Base-by-base conservation (phyloP, 2,888 invertebrate genomes). In the Colletes collaris region DNA sequence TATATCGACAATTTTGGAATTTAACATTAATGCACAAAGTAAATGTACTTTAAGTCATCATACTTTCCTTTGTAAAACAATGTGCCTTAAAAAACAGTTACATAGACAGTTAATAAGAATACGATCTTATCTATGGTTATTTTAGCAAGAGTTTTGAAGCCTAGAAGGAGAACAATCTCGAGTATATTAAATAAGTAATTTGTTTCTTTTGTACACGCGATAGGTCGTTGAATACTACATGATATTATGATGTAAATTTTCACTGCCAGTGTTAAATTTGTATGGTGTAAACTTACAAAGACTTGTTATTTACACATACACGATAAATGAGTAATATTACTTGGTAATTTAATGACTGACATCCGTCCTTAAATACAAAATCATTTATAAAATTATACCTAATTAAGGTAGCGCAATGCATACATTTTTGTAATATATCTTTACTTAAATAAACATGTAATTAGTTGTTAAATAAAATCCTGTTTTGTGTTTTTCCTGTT, bases 381-480 rank as follows among this genome's bases (percentile, higher is more conserved):
- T 70, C 27, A 40, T 53, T 37, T 50, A 64, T 55, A 56, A 13
- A 49, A 27, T 58, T 64, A 27, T 52, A 70, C 44, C 10, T 13
- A 35, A 56, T 13, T 10, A 35, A 53, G 62, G 49, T 49, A 46
- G 35, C 19, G 52, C 37, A 68, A 64, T 64, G 49, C 11, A 44
- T 64, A 44, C 3, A 72, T 52, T 79, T 80, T 76, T 81, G 66
- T 81, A 81, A 70, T 13, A 60, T 75, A 73, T 37, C 27, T 68
- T 60, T 80, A 65, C 37, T 75, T 53, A 19, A 81, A 80, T 71
- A 80, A 81, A 81, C 4, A 59, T 46, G 13, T 60, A 69, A 70
- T 66, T 53, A 60, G 63, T 66, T 40, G 4, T 53, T 46, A 0
- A 58, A 52, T 50, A 10, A 8, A 19, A 37, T 7, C 16, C 27